Base-by-base conservation (phyloP, 2,113 vertebrate genomes). In the Cyphomyrus discorhynchus region DNA sequence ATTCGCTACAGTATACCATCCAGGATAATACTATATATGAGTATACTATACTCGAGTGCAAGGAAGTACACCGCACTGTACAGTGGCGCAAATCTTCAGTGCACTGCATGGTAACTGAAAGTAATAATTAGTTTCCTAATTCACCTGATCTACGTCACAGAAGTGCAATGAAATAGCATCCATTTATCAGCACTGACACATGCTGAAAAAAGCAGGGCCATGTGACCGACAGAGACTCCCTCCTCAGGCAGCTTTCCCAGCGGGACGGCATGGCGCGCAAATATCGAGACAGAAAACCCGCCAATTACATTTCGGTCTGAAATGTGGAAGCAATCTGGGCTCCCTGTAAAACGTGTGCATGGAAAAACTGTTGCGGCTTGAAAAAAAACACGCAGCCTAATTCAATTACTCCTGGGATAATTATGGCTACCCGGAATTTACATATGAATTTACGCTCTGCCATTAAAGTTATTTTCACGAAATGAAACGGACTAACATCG, bases 381-480 rank as follows among this genome's bases (percentile, higher is more conserved):
- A 80, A 80, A 80, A 70, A 42, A 80, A 80, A 39, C 35, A 39
- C 10, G 74, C 74, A 80, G 35, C 35, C 74, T 80, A 80, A 80
- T 80, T 80, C 74, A 80, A 42, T 80, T 80, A 80, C 74, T 42
- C 31, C 6, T 17, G 35, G 74, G 35, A 8, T 39, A 42, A 19
- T 80, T 80, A 80, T 80, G 74, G 74, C 74, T 80, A 77, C 13
- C 39, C 15, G 74, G 74, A 80, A 80, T 80, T 80, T 80, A 80
- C 74, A 80, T 80, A 15, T 35, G 35, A 80, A 80, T 80, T 80
- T 42, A 80, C 1, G 6, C 19, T 80, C 35, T 42, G 74, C 74
- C 74, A 42, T 39, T 80, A 80, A 80, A 39, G 74, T 80, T 80
- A 42, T 80, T 42, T 80, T 80, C 74, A 42, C 15, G 0, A 39